Base-by-base conservation (phyloP, 1,140 invertebrate species). In the Sycophila sp. region DNA sequence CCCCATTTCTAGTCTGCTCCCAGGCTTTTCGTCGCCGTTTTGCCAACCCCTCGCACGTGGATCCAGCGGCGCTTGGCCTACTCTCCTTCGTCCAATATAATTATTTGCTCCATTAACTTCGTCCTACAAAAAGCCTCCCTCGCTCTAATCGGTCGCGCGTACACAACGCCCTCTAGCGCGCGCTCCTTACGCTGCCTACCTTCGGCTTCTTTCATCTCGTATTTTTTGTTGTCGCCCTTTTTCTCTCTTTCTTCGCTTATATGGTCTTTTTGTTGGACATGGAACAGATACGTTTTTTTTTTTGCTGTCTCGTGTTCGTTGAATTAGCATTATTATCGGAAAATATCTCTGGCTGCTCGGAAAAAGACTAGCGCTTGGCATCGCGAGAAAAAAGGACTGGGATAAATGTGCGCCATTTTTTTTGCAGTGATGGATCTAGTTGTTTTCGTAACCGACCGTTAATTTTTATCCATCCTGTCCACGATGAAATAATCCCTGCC, bases 71-170 rank as follows among this genome's bases (percentile, higher is more conserved):
- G 53, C 55, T 22, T 2, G 58, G 26, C 24, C 34, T 53, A 22
- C 47, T 34, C 32, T 34, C 56, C 30, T 67, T 45, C 55, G 24
- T 36, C 63, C 56, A 73, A 80, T 73, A 73, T 64, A 77, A 80
- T 80, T 76, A 76, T 74, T 77, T 70, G 75, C 73, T 72, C 73
- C 77, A 72, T 76, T 75, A 75, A 70, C 51, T 75, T 75, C 58
- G 19, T 28, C 22, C 49, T 51, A 64, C 71, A 51, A 71, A 51
- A 51, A 28, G 38, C 13, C 0, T 15, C 38, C 38, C 53, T n/a
- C 8, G 13, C 38, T 60, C 36, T 55, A 60, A 56, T 60, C 26
- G 28, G 49, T 49, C 47, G 1, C 19, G 47, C 24, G 22, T 51
- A 51, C 47, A 22, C 24, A 28, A 24, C 8, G 13, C n/a, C 22